A percentile compares a stretch with the other conserved stretches of the same genome.
These are phyloP conservation scores for Erythrolamprus reginae DNA, from an alignment of 2,113 vertebrate genomes.

Conservation along the genomic window DNA sequence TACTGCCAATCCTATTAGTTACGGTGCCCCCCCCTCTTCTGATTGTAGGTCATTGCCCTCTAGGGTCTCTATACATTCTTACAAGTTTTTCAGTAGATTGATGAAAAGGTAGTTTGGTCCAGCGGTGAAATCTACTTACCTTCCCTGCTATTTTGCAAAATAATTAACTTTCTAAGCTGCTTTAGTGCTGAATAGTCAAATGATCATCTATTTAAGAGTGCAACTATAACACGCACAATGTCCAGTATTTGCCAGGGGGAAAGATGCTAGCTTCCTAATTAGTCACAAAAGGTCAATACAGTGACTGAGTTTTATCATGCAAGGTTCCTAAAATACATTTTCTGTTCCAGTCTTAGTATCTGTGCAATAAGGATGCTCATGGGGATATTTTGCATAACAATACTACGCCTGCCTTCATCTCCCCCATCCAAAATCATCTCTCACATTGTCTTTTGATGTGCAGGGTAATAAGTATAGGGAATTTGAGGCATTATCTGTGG, in stretches of 20 bases:
- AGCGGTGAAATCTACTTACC: no score
- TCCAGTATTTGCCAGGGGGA: not conserved
- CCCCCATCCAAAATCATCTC: conserved; percentile 6
- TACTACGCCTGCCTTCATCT: not conserved
- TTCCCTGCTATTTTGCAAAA: not conserved
- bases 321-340: not conserved
- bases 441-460: conserved; percentile 29
- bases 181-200: not conserved
- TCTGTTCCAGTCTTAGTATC: conserved; percentile 3
- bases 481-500: conserved; percentile 21
- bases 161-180: not conserved
- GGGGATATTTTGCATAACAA: conserved; percentile 20
- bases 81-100: not conserved
- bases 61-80: not conserved
- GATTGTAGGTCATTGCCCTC: not conserved
- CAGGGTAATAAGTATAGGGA: conserved; percentile 25
- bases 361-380: not conserved
- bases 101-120: not conserved
- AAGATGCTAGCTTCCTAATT: not conserved
- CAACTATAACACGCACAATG: not conserved
- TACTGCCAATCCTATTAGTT: not conserved
- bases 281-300: not conserved
- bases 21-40: not conserved
- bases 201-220: not conserved
- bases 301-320: conserved; percentile 8